phyloP scores from a whole-genome alignment of 2,113 vertebrate species.

The Oncorhynchus tshawytscha region DNA sequence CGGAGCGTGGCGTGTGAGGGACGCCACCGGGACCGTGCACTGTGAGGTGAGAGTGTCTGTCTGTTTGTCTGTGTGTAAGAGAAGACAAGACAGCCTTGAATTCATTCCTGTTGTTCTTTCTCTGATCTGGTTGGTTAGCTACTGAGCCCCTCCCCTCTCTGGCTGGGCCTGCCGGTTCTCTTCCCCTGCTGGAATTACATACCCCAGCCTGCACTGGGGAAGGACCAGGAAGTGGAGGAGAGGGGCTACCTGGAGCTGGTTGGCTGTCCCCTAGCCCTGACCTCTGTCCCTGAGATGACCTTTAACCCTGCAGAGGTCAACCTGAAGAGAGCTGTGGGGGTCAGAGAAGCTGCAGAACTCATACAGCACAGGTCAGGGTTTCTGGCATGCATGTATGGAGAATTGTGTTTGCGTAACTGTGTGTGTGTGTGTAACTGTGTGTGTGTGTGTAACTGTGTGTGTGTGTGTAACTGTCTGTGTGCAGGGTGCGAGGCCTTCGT shows the following conservation, averaged over 20 bases:
- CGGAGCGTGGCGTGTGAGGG: constrained; percentile 70
- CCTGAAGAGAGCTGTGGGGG: constrained; percentile 33
- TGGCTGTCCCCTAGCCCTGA: constrained; percentile 67
- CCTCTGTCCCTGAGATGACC: constrained; percentile 26
- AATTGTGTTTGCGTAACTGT: neutral
- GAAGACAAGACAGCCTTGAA: neutral
- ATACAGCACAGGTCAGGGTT: constrained; percentile 49
- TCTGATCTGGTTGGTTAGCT: constrained; percentile 56
- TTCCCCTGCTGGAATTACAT: constrained; percentile 85
- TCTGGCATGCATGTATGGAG: neutral
- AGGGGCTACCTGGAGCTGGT: constrained; percentile 74
- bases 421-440: constrained; percentile 21
- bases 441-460: neutral
- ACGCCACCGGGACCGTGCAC: constrained; percentile 69
- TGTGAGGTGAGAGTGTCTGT: constrained; percentile 70
- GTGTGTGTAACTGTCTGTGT: constrained; percentile 17
- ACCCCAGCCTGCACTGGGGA: constrained; percentile 60
- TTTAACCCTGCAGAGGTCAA: constrained; percentile 33
- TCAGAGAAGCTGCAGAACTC: constrained; percentile 41
- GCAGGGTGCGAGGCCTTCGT: constrained; percentile 35
- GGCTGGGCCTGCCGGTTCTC: constrained; percentile 70
- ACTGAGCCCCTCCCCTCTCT: constrained; percentile 69
- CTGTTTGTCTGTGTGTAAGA: neutral
- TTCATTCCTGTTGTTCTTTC: neutral
- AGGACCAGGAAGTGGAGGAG: neutral